phyloP scores from a whole-genome alignment of 2,888 invertebrate genomes.

The Caprella mutica region DNA sequence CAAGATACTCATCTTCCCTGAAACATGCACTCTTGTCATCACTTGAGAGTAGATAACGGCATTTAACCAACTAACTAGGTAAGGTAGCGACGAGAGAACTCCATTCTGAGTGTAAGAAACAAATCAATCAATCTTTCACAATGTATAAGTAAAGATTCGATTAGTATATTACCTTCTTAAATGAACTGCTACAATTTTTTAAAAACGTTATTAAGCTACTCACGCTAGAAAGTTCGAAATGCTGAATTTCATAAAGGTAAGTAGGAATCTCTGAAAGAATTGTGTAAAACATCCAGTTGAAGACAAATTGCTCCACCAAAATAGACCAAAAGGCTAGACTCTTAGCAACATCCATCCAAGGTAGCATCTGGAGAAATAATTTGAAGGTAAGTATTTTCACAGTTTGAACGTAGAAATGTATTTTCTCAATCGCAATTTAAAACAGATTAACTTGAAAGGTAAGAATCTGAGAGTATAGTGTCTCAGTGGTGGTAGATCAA shows the following conservation, averaged over 20 bases:
- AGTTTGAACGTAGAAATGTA: no score
- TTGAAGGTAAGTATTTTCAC: no score
- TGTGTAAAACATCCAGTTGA: conserved; percentile 26
- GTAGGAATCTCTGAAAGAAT: conserved; percentile 28
- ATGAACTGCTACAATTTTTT: no score
- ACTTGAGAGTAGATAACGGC: conserved; percentile 9
- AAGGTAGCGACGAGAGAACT: conserved; percentile 23
- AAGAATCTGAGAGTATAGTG: no score
- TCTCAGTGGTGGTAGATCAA: no score
- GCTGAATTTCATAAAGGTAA: conserved; percentile 22
- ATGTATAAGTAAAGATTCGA: no score
- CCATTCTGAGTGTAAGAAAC: conserved; percentile 20
- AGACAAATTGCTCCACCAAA: conserved; percentile 12
- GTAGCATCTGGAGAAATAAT: no score
- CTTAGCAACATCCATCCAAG: conserved; percentile 13
- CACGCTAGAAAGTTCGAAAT: conserved; percentile 19
- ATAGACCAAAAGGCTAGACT: conserved; percentile 10
- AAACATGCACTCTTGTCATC: conserved; percentile 5
- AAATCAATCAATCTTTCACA: background rate
- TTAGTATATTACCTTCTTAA: no score
- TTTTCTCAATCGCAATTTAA: no score
- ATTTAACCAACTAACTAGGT: conserved; percentile 22
- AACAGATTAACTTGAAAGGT: no score
- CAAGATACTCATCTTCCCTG: conserved; percentile 10
- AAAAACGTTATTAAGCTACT: no score